Base-by-base conservation (phyloP, 2,888 invertebrate species). In the Tuta absoluta region DNA sequence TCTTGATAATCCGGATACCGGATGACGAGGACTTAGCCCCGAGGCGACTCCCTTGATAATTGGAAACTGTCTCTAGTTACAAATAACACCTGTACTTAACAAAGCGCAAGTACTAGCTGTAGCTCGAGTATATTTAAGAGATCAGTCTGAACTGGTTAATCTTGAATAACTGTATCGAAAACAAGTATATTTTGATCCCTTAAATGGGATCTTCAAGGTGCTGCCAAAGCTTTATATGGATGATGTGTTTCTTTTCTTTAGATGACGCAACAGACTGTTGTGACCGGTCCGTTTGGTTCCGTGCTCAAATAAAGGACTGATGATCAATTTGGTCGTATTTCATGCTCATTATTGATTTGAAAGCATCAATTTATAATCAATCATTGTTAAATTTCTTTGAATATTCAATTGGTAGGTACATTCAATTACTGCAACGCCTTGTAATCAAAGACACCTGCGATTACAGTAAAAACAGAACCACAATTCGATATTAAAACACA, bases 1-100 rank as follows among this genome's bases (percentile, higher is more conserved):
- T 84, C 85, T 87, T 82, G 82, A 84, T 91, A 91, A 91, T 89
- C 89, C 89, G 87, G 85, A 84, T 88, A 89, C 89, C 89, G 87
- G 85, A 84, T 88, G 85, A 84, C 67, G 69, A 72, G 73, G 79
- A 79, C 76, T 81, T 77, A 82, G 81, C 77, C 82, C 80, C 72
- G 82, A 72, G 81, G 83, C 83, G 84, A 84, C 74, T 77, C 77
- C 79, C 78, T 74, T 79, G 76, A 77, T 88, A 87, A 88, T 89
- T 89, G 85, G 79, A 87, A 84, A 81, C 82, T 82, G 84, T 85
- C 82, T 84, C 81, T 82, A 80, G 79, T 76, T 76, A 81, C 78
- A 78, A 80, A 79, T 75, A 79, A 76, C 82, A 84, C 80, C 82
- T 82, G 82, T 56, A 56, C 56, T 33, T 56, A 17, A 56, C 80